Percentiles rank a stretch among this genome's conserved stretches.
Conservation (phyloP, 2,113 vertebrate genomes). For the Numenius arquata region DNA sequence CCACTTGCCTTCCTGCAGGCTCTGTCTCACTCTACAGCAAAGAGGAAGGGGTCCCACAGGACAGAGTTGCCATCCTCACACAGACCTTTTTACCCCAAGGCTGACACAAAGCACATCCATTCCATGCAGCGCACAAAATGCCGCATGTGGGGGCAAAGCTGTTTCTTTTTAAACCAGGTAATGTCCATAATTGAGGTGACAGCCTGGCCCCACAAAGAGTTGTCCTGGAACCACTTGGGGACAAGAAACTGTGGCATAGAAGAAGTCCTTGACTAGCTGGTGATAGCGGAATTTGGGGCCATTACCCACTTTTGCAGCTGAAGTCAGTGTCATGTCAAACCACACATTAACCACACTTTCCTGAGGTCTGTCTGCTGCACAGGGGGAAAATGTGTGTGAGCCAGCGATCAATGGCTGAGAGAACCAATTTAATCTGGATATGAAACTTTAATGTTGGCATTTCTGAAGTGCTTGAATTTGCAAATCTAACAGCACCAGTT, state of each 20-base stretch:
- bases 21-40: not conserved
- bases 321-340: not conserved
- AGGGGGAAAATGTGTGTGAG: not conserved
- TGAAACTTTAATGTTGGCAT: not conserved
- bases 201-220: not conserved
- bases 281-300: not conserved
- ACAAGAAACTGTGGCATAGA: not conserved
- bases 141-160: not conserved
- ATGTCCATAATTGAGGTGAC: not conserved
- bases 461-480: not conserved
- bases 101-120: not conserved
- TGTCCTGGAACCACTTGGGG: not conserved
- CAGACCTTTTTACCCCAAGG: not conserved
- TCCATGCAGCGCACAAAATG: accelerated
- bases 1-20: not conserved
- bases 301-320: not conserved
- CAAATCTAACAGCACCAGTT: not conserved
- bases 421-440: not conserved
- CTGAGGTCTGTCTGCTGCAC: not conserved
- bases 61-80: not conserved
- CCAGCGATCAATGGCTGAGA: not conserved
- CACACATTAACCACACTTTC: not conserved
- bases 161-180: not conserved
- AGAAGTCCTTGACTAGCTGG: not conserved
- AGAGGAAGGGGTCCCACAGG: not conserved